These are phyloP conservation scores for Anguilla obscura DNA, from an alignment of 2,797 vertebrate genomes.

Conservation along the genomic window DNA sequence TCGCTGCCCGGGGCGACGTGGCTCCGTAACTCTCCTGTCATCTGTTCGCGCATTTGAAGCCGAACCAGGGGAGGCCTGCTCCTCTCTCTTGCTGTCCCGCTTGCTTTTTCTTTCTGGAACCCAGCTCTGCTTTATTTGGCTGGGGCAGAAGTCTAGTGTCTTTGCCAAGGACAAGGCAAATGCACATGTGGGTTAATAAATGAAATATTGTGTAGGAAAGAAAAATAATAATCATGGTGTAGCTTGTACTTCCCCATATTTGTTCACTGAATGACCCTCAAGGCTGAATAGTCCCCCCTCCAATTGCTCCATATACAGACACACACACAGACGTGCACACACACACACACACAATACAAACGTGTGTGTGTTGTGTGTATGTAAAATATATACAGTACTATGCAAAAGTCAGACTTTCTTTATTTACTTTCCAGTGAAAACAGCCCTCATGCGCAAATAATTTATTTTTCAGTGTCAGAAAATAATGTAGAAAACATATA, in stretches of 20 bases:
- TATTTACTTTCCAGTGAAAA: too few species aligned
- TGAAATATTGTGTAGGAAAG: constrained; percentile 14
- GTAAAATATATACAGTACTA: too few species aligned
- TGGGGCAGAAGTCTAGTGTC: background rate
- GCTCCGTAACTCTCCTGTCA: background rate
- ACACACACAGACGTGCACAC: background rate
- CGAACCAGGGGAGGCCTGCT: background rate
- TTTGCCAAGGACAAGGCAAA: constrained; percentile 22
- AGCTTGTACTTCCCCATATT: background rate
- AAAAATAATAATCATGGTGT: constrained; percentile 12
- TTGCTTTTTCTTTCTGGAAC: background rate
- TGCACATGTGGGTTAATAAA: constrained; percentile 28
- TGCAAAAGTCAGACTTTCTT: too few species aligned
- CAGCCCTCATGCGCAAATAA: too few species aligned
- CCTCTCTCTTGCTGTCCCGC: background rate
- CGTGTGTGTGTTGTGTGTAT: too few species aligned
- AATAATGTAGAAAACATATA: too few species aligned
- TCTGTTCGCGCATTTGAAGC: background rate
- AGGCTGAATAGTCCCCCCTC: background rate
- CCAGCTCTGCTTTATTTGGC: background rate
- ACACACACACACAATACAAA: background rate
- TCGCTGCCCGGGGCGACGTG: background rate
- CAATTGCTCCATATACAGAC: background rate
- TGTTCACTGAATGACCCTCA: constrained; percentile 24
- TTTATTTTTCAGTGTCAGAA: too few species aligned